Base-by-base conservation (phyloP, 2,888 invertebrate species). In the Magallana nippona region DNA sequence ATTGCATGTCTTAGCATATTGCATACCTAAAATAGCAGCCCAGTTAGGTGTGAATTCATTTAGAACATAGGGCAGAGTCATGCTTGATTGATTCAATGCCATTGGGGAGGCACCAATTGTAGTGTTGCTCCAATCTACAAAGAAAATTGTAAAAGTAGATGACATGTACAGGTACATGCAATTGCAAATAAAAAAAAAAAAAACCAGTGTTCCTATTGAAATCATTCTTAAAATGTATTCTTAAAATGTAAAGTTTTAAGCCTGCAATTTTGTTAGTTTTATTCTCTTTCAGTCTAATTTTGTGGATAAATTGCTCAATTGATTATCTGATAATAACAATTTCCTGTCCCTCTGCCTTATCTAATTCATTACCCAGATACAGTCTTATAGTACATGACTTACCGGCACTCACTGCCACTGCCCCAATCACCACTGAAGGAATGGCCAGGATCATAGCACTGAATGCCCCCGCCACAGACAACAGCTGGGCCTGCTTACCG, bases 391-490 rank as follows among this genome's bases (percentile, higher is more conserved):
- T 15, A 32, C 55, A n/a, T 32, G 15, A 78, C 82, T 57, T 87
- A 93, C 93, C 90, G 44, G 93, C 92, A 83, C 88, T 86, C 17
- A 87, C 87, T 2, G 90, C 91, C 13, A 90, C 91, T 17, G 91
- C 91, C 3, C 93, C 93, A 60, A 93, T 90, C 15, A 93, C 85
- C n/a, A 93, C 84, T 10, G 93, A 90, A 2, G 93, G 93, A 22
- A 93, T 86, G 8, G 91, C 93, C n/a, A 93, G 86, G 8, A 92
- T 60, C 0, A 93, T 85, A 10, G 92, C 91, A 55, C 90, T 89
- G 58, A 89, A 82, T 0, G 89, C 92, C 1, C 91, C 93, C 1
- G 89, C 87, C 27, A 92, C 85, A 10, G 93, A 93, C 44, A 93
- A 83, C 2, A 89, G 62, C 86, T 90, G 91, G 1, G 93, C 93